Base-by-base conservation (phyloP, 2,797 vertebrate genomes). In the Cossypha niveicapilla region DNA sequence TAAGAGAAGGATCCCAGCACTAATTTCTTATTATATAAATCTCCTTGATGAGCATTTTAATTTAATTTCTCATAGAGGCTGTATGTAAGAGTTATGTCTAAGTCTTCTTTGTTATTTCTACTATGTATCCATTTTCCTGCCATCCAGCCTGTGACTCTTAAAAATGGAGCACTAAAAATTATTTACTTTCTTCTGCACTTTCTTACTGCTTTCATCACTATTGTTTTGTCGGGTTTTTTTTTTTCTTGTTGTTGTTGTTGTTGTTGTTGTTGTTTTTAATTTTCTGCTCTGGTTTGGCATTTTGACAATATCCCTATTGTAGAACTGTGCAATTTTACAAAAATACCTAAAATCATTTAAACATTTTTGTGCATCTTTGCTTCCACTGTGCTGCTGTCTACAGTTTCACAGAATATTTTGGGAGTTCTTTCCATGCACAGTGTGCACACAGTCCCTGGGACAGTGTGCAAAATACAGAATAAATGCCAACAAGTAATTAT, bases 201-300 rank as follows among this genome's bases (percentile, higher is more conserved):
- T 42, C 5, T 45, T 80, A 5, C 5, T 27, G 18, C 16, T 79
- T 75, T 61, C 4, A 1, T 48, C 17, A 23, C 6, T 22, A 7
- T 39, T 39, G 16, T 13, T 51, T 10, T 35, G n/a, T n/a, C n/a
- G n/a, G n/a, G 13, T 13, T 51, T 10, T 28, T 35, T 10, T 35
- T 35, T 35, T 10, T 10, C 4, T 35, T 35, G 10, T 35, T 35
- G 17, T 35, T 35, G 34, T 8, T 35, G 10, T 25, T 17, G 35
- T 35, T 35, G 35, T 35, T 35, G 35, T 35, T 35, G 35, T 35
- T 35, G 35, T 35, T 35, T 35, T 35, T 35, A 35, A 10, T 42
- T 57, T 39, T 65, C 14, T 37, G 1, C 16, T 28, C 4, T 2
- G 0, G 1, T 58, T 65, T 39, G 2, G 3, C 41, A 9, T 70